Conservation (phyloP, 2,113 vertebrate species). For the Hirundichthys speculiger region DNA sequence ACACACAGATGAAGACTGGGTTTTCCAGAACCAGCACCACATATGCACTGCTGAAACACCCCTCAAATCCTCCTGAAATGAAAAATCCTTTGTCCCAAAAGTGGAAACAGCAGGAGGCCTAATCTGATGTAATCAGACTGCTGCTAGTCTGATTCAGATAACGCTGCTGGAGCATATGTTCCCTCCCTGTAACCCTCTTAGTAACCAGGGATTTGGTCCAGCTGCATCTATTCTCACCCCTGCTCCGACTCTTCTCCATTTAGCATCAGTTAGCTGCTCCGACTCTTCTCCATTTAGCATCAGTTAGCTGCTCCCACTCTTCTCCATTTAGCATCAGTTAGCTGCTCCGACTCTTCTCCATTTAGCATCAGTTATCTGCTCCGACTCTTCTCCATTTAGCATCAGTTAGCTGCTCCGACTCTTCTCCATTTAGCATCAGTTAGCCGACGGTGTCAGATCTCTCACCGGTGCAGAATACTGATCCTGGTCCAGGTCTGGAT, state of each 20-base stretch:
- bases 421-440: conserved; percentile 8
- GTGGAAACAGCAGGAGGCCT: conserved; percentile 65
- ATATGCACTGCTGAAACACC: too few relatives aligned
- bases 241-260: conserved; percentile 20
- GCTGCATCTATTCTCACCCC: conserved; percentile 22
- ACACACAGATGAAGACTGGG: too few relatives aligned
- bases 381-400: conserved; percentile 28
- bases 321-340: conserved; percentile 8
- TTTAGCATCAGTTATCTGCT: too few relatives aligned
- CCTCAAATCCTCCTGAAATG: conserved; percentile 29
- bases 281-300: conserved; percentile 13
- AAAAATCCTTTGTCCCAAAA: conserved; percentile 59
- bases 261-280: too few relatives aligned
- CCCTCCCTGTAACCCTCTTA: conserved; percentile 16
- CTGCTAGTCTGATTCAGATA: conserved; percentile 74
- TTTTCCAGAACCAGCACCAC: too few relatives aligned
- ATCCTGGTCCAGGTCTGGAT: too few relatives aligned
- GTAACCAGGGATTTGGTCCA: conserved; percentile 64
- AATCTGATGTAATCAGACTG: conserved; percentile 74
- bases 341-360: conserved; percentile 16
- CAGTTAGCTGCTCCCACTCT: not conserved
- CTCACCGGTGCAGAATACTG: too few relatives aligned
- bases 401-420: too few relatives aligned
- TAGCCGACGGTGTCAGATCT: not conserved
- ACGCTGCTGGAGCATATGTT: conserved; percentile 67